These are phyloP conservation scores for Muntiacus reevesi DNA, from an alignment of 2,113 vertebrate genomes.

Conservation along the genomic window DNA sequence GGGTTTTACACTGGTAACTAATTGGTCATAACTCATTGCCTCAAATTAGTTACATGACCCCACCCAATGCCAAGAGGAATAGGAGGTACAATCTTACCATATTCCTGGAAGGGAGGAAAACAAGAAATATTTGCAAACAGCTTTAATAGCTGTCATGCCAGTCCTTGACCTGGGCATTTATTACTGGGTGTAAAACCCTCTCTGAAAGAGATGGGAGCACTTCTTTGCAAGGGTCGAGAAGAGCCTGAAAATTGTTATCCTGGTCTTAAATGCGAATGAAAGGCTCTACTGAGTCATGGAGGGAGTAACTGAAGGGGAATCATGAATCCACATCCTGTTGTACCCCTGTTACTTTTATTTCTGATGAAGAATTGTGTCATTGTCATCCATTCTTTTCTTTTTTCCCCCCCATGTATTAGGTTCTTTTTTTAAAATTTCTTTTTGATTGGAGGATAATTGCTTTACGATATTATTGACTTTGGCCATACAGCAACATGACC, in stretches of 20 bases:
- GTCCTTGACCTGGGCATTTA: not conserved
- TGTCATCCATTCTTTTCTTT: not conserved
- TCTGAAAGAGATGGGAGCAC: not conserved
- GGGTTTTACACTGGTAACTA: not conserved
- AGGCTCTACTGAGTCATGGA: not conserved
- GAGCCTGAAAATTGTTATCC: not conserved
- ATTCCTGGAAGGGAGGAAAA: not conserved
- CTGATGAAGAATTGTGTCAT: not conserved
- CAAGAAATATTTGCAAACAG: not conserved
- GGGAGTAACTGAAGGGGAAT: not conserved
- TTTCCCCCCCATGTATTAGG: not conserved
- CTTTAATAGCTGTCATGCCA: not conserved
- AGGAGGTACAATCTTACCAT: not conserved
- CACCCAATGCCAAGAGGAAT: not conserved
- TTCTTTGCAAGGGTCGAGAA: not conserved
- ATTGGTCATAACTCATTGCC: not conserved
- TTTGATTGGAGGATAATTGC: not conserved
- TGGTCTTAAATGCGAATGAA: not conserved
- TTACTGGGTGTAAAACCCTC: not conserved
- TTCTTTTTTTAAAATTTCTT: not conserved
- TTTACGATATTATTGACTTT: not conserved
- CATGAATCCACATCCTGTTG: not conserved
- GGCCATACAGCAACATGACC: not conserved
- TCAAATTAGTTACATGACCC: not conserved
- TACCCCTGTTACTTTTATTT: not conserved